phyloP scores from a whole-genome alignment of 2,888 invertebrate genomes.

The Amblyteles armatorius region DNA sequence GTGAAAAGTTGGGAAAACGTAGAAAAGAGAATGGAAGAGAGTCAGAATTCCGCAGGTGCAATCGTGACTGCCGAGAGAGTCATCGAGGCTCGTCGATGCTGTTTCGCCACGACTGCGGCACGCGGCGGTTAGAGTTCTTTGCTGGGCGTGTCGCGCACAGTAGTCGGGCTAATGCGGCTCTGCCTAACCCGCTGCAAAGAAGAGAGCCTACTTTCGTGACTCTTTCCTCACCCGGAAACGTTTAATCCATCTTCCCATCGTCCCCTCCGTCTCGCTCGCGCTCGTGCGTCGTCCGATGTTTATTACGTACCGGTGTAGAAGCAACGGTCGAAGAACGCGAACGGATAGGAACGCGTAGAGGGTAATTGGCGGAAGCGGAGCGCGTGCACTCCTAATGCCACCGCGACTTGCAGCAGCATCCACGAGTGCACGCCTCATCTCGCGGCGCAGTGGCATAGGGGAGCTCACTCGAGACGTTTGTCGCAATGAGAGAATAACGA shows the following conservation, averaged over 20 bases:
- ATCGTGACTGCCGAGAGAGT: slow-evolving; percentile 19
- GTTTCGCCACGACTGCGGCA: slow-evolving; percentile 5
- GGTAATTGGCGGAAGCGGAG: slow-evolving; percentile 65
- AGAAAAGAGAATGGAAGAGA: neutral
- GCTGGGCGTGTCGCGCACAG: slow-evolving; percentile 53
- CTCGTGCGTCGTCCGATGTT: slow-evolving; percentile 40
- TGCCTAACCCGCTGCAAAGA: slow-evolving; percentile 45
- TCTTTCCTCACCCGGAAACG: slow-evolving; percentile 69
- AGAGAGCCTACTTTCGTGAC: slow-evolving; percentile 68
- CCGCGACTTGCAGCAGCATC: neutral
- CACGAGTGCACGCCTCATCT: slow-evolving; percentile 47
- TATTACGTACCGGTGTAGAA: slow-evolving; percentile 56
- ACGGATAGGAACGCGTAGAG: slow-evolving; percentile 63
- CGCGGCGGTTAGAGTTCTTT: slow-evolving; percentile 12
- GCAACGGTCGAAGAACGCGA: slow-evolving; percentile 54
- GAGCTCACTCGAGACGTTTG: slow-evolving; percentile 28
- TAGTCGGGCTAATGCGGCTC: slow-evolving; percentile 24
- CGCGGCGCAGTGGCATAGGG: slow-evolving; percentile 4
- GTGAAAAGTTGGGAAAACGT: slow-evolving; percentile 36
- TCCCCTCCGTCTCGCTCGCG: slow-evolving; percentile 30
- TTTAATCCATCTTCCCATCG: slow-evolving; percentile 59
- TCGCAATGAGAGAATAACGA: slow-evolving; percentile 35
- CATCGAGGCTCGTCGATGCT: slow-evolving; percentile 6
- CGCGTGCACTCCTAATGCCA: slow-evolving; percentile 46
- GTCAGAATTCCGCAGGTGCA: slow-evolving; percentile 28